Evolutionary conservation across 2,888 invertebrate species (phyloP).

Genomic region (Altica lythri): DNA sequence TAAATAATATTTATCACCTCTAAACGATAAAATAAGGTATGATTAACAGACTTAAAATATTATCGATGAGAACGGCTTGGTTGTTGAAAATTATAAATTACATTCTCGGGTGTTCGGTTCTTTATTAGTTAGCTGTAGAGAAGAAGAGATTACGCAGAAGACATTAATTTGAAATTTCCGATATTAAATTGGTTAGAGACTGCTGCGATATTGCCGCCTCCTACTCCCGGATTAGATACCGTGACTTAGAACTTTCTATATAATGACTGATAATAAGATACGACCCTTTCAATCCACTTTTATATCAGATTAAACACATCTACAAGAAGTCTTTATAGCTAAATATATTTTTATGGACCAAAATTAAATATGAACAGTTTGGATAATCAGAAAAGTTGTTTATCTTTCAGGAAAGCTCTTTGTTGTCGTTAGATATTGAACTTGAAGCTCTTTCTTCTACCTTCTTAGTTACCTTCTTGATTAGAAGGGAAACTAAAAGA

Average conservation of each 20-base stretch:
- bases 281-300: too few species aligned
- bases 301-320: too few species aligned
- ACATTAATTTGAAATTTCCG: conserved; percentile 52
- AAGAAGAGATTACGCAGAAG: conserved; percentile 51
- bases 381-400: too few species aligned
- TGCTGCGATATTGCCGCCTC: conserved; percentile 18
- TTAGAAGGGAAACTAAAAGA: too few species aligned
- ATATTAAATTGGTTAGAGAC: conserved; percentile 39
- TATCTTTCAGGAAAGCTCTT: too few species aligned
- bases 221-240: conserved; percentile 7
- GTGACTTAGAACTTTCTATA: conserved; percentile 5
- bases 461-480: too few species aligned
- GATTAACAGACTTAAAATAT: conserved; percentile 41
- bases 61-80: conserved; percentile 45
- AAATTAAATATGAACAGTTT: too few species aligned
- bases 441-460: too few species aligned
- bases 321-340: too few species aligned
- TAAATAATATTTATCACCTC: too few species aligned
- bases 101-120: conserved; percentile 36
- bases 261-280: conserved; percentile 6
- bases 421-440: too few species aligned
- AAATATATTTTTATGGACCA: too few species aligned
- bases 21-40: conserved; percentile 6
- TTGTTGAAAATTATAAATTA: conserved; percentile 48
- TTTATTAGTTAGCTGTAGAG: conserved; percentile 47